Base-by-base conservation (phyloP, 2,888 invertebrate species). In the Ceramica pisi region DNA sequence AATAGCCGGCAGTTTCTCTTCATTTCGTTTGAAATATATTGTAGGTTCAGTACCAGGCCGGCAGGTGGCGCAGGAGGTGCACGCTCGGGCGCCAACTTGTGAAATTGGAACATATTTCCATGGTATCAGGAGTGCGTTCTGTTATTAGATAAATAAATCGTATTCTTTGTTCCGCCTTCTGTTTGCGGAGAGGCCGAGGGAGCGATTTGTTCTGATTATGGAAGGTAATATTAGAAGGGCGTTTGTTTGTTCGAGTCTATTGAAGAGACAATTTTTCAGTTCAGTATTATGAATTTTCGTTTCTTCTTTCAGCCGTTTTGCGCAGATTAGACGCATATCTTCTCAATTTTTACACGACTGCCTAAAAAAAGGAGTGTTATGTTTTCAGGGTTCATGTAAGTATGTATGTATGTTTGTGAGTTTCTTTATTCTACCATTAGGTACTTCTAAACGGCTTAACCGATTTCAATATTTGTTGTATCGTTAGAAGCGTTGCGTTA, bases 1-100 rank as follows among this genome's bases (percentile, higher is more conserved):
- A 92, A 93, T 91, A 89, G 90, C 78, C 68, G 76, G 80, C 80
- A 87, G 87, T 92, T 91, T 86, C 85, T 92, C 92, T 92, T 92
- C 90, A 91, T 92, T 90, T 85, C 67, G 64, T 75, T 70, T 85
- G 79, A 87, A 85, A 88, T 88, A 87, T 86, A 86, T 85, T 64
- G 86, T 71, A 70, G 71, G 79, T 77, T 80, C 70, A 78, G 83
- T 63, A 81, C 69, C 75, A 71, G 59, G 73, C 44, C 81, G 77
- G 21, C 77, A 72, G 82, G 64, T 82, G 77, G 51, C 55, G 71
- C 66, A 14, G 26, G 26, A 1, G 55, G 16, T 67, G 68, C 56
- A 57, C 26, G 12, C 48, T 31, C 38, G 44, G 57, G 50, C 57
- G 67, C 55, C 48, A 70, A 63, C 79, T 74, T 82, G 65, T 70